A percentile compares a stretch with the other conserved stretches of the same genome.
Evolutionary conservation across 2,113 vertebrate genomes (phyloP).

Genomic region (Grantiella picta): DNA sequence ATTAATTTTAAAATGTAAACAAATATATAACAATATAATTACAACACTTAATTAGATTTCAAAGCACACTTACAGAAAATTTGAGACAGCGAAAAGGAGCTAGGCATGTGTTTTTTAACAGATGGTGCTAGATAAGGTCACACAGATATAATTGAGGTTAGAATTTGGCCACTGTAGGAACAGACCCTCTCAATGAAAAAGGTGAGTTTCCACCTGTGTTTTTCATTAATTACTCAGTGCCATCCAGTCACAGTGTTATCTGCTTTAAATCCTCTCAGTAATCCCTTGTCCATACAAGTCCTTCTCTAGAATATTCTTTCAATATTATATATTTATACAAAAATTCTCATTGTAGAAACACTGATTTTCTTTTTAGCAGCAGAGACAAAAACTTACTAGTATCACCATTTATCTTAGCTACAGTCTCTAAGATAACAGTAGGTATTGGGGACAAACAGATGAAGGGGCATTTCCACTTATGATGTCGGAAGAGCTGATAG

Average conservation of each 20-base stretch:
- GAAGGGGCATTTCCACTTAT: background rate
- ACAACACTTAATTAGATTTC: slow-evolving; percentile 62
- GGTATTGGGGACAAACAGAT: background rate
- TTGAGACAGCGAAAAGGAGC: background rate
- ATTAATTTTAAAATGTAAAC: slow-evolving; percentile 58
- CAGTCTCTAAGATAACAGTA: fast-evolving
- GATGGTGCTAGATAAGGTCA: slow-evolving; percentile 37
- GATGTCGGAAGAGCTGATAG: background rate
- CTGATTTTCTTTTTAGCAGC: background rate
- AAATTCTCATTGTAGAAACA: background rate
- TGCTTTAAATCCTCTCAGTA: background rate
- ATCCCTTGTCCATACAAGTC: background rate
- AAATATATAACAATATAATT: slow-evolving; percentile 3
- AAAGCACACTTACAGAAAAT: slow-evolving; percentile 7
- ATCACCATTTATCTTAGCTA: background rate
- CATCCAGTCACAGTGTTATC: background rate
- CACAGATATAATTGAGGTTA: slow-evolving; percentile 36
- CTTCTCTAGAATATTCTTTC: background rate
- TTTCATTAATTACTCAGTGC: slow-evolving; percentile 46
- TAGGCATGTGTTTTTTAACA: slow-evolving; percentile 13
- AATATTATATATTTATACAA: background rate
- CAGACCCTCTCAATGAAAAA: background rate
- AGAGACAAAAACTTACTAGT: background rate
- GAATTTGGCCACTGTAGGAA: slow-evolving; percentile 14
- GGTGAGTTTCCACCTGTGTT: slow-evolving; percentile 21